A percentile compares a stretch with the other conserved stretches of the same genome.
These are phyloP conservation scores for Muscina levida DNA, from an alignment of 2,888 invertebrate genomes.

Conservation along the genomic window DNA sequence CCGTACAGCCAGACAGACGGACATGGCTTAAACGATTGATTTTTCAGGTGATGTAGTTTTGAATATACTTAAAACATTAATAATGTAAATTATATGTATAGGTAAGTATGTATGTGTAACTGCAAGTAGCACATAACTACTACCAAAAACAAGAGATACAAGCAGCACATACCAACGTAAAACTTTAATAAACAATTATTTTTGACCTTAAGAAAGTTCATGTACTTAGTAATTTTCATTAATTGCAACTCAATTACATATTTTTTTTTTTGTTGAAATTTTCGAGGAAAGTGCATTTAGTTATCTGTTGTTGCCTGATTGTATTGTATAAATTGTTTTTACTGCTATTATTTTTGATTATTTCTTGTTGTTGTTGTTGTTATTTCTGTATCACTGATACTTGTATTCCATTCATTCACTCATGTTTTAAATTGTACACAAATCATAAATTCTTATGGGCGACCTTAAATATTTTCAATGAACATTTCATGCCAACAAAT, in stretches of 20 bases:
- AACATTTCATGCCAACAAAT: constrained; percentile 14
- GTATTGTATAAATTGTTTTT: neutral
- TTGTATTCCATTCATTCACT: neutral
- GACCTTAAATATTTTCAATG: constrained; percentile 40
- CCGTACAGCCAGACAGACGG: too few species aligned
- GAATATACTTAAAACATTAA: too few species aligned
- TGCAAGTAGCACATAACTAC: too few species aligned
- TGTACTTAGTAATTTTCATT: constrained; percentile 60
- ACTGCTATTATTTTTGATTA: constrained; percentile 25
- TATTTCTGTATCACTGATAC: too few species aligned
- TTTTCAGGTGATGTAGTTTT: too few species aligned
- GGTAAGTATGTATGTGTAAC: too few species aligned
- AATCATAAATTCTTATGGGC: constrained; percentile 17
- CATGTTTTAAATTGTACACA: neutral
- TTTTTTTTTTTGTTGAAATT: constrained; percentile 20
- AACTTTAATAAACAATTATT: too few species aligned
- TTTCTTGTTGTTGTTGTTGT: constrained; percentile 21
- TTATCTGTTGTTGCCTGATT: constrained; percentile 17
- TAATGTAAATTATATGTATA: too few species aligned
- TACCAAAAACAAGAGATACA: too few species aligned
- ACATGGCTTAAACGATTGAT: too few species aligned
- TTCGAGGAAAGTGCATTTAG: constrained; percentile 39
- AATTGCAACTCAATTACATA: constrained; percentile 60
- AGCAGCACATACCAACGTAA: too few species aligned
- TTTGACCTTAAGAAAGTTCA: constrained; percentile 64